These are phyloP conservation scores for Neoitamus cyanurus DNA, from an alignment of 2,888 invertebrate genomes.

Conservation along the genomic window DNA sequence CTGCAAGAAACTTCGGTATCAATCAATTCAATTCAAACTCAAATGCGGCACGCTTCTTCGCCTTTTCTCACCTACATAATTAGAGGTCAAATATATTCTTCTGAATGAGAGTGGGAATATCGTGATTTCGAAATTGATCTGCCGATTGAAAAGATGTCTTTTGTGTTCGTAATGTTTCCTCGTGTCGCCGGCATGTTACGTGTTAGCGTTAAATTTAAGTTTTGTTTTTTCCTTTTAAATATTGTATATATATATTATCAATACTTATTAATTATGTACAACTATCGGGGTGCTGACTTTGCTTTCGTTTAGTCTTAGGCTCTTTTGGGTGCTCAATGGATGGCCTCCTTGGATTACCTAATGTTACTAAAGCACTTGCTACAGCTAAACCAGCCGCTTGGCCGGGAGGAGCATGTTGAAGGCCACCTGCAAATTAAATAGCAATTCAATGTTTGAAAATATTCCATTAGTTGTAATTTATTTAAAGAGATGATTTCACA, in stretches of 20 bases:
- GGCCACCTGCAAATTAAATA: conserved; percentile 71
- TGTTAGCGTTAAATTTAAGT: conserved; percentile 47
- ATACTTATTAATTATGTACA: conserved; percentile 63
- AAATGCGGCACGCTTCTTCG: neutral
- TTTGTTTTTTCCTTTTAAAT: conserved; percentile 54
- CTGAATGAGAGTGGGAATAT: neutral
- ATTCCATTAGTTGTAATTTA: too few relatives aligned
- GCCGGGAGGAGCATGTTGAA: conserved; percentile 83
- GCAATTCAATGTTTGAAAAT: neutral
- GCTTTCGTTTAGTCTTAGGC: conserved; percentile 67
- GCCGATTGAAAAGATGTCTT: neutral
- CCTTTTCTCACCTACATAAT: neutral
- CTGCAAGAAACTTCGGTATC: neutral
- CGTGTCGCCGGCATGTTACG: conserved; percentile 47
- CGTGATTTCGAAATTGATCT: neutral
- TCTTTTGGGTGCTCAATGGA: conserved; percentile 72
- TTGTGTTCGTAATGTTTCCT: neutral
- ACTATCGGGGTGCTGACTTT: conserved; percentile 77
- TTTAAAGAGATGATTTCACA: too few relatives aligned
- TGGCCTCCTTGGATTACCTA: conserved; percentile 82
- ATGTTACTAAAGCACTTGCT: conserved; percentile 88
- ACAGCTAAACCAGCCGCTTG: conserved; percentile 87
- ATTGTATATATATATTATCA: conserved; percentile 54
- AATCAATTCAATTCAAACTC: conserved; percentile 30
- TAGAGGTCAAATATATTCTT: neutral